phyloP scores from a whole-genome alignment of 2,113 vertebrate genomes.

The Oreotrochilus melanogaster region DNA sequence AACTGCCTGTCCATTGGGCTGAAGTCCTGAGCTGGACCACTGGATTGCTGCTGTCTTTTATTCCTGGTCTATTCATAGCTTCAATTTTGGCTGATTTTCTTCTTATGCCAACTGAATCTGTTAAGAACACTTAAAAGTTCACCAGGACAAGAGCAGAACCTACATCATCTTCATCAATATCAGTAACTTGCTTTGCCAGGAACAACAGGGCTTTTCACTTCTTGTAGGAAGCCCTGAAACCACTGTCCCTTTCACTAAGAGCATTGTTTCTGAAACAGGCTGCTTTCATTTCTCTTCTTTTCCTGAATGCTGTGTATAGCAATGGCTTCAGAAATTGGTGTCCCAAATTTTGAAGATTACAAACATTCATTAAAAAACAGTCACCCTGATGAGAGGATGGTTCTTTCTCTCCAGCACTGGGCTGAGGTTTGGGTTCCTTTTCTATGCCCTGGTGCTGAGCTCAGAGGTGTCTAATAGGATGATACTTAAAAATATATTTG shows the following conservation, averaged over 20 bases:
- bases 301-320: not conserved
- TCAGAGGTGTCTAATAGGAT: not conserved
- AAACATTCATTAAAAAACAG: not conserved
- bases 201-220: not conserved
- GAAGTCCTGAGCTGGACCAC: not conserved
- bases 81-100: not conserved
- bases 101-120: not conserved
- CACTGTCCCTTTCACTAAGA: not conserved
- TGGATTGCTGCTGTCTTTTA: not conserved
- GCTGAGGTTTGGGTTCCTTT: not conserved
- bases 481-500: not conserved
- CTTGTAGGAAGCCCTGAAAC: not conserved
- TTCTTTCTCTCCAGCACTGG: not conserved
- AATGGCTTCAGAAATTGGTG: not conserved
- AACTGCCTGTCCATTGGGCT: accelerated
- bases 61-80: not conserved
- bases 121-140: not conserved
- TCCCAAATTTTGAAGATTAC: not conserved
- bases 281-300: not conserved
- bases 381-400: accelerated
- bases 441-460: not conserved
- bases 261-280: not conserved
- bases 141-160: not conserved
- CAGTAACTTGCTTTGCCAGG: not conserved
- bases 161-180: not conserved